Evolutionary conservation across 2,113 vertebrate species (phyloP), one percentile per base, ranked within the genome.

Genomic region (Columbina picui): DNA sequence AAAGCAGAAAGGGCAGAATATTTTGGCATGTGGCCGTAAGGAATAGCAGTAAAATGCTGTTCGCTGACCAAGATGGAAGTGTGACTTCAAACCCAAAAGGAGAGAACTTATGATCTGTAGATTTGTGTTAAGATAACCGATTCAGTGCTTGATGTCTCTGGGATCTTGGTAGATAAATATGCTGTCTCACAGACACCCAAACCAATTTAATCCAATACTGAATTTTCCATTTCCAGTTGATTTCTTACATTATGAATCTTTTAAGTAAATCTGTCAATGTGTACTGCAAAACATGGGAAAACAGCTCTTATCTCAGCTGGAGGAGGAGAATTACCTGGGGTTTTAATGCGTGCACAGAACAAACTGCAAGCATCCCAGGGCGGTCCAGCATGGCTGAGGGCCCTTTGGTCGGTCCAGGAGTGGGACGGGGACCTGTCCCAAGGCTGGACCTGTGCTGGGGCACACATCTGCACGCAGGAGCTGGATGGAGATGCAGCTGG

Each of bases 241-340:
- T 87, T 80, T 87, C 81, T 86, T 94, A 73, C 14, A 20, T 93
- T 89, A 61, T 61, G 59, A 90, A 93, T 93, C 57, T 85, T 82
- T 22, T 41, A 41, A 76, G 45, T 81, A 80, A 56, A 79, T 81
- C 59, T 86, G 0, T 52, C 52, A 49, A 41, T 36, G n/a, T 29
- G 50, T 81, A 14, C 64, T 64, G 56, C 60, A 56, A 34, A 59
- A 83, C 0, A 0, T 32, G 53, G 47, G 32, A 15, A 56, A 84
- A 38, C 10, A 56, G 61, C 30, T 76, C 43, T 83, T 83, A 59
- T 21, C 71, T 30, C 39, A 61, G 10, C 52, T 27, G 9, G 1
- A 7, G 30, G 9, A 61, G 49, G 52, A 43, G 26, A 87, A 83
- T 30, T 45, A 70, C 52, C 22, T 17, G 38, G 27, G 0, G 17